These are phyloP conservation scores for Meda fulgida DNA, from an alignment of 2,797 vertebrate genomes.

Conservation along the genomic window DNA sequence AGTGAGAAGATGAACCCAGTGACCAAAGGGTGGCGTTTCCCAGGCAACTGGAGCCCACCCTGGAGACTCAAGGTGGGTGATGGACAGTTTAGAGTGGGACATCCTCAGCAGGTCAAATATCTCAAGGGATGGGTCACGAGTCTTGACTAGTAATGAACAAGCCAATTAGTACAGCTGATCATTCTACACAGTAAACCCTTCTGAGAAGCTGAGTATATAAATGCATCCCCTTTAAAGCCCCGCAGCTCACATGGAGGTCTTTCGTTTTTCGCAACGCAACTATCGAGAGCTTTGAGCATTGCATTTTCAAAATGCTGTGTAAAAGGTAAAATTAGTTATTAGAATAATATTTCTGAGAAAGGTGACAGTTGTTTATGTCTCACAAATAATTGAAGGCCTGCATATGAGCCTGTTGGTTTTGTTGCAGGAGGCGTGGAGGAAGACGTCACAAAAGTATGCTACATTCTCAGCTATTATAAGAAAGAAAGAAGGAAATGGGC, in stretches of 20 bases:
- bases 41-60: neutral
- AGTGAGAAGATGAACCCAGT: slow-evolving; percentile 6
- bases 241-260: neutral
- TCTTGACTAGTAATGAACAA: neutral
- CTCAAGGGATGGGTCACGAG: neutral
- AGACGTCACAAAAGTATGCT: neutral
- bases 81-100: slow-evolving; percentile 2
- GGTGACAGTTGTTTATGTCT: neutral
- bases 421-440: slow-evolving; percentile 3
- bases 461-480: slow-evolving; percentile 20
- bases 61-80: neutral
- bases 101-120: neutral
- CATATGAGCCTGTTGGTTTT: neutral
- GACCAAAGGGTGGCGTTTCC: slow-evolving; percentile 4
- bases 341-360: neutral
- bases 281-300: neutral
- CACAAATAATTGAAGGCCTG: neutral
- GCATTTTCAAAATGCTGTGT: neutral
- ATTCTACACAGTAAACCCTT: neutral
- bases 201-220: neutral
- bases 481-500: neutral
- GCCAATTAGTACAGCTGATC: neutral
- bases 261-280: neutral
- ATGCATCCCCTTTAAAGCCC: neutral
- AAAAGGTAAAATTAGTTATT: neutral